A percentile compares a stretch with the other conserved stretches of the same genome.
phyloP scores from a whole-genome alignment of 2,888 invertebrate species.

The Polydrusus pterygomalis region DNA sequence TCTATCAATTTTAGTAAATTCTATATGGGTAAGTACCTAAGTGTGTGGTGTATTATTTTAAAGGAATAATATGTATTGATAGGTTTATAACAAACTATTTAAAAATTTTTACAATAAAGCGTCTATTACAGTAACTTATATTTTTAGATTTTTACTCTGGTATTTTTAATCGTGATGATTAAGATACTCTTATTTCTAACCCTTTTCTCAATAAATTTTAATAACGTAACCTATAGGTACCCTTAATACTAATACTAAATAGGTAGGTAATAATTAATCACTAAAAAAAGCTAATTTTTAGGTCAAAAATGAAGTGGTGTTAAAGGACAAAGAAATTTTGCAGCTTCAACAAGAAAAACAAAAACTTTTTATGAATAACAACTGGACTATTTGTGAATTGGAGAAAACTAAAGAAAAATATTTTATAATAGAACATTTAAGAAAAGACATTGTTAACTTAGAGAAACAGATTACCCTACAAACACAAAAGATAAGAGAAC shows the following conservation, averaged over 20 bases:
- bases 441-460: constrained; percentile 44
- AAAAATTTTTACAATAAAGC: too few relatives aligned
- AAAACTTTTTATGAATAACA: constrained; percentile 63
- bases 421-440: constrained; percentile 54
- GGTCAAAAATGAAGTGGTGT: constrained; percentile 63
- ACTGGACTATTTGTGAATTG: constrained; percentile 63
- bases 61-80: too few relatives aligned
- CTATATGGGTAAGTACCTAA: too few relatives aligned
- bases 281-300: constrained; percentile 61
- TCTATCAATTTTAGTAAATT: too few relatives aligned
- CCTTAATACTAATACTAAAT: constrained; percentile 47
- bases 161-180: too few relatives aligned
- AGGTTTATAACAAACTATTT: too few relatives aligned
- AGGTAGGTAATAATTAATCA: constrained; percentile 50
- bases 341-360: constrained; percentile 63
- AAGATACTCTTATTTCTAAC: too few relatives aligned
- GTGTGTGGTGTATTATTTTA: too few relatives aligned
- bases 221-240: too few relatives aligned
- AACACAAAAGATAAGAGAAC: constrained; percentile 16
- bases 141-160: too few relatives aligned
- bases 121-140: too few relatives aligned
- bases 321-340: constrained; percentile 61
- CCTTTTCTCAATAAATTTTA: too few relatives aligned
- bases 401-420: constrained; percentile 60
- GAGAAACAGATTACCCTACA: constrained; percentile 15